phyloP scores from a whole-genome alignment of 1,140 invertebrate genomes.

The Sesamia nonagrioides region DNA sequence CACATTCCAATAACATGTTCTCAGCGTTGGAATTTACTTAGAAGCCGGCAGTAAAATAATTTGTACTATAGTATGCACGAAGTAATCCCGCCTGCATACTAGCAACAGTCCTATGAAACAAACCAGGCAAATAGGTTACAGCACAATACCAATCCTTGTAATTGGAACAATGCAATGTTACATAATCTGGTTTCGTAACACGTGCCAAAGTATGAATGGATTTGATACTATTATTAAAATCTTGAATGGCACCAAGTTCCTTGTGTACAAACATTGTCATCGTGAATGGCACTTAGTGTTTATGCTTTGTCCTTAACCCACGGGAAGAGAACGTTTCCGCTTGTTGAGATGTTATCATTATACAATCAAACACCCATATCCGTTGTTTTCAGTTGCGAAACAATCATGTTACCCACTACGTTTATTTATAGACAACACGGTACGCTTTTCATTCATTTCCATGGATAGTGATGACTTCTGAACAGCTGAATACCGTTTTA shows the following conservation, averaged over 20 bases:
- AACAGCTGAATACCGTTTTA: conserved; percentile 38
- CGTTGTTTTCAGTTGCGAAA: conserved; percentile 51
- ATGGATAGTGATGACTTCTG: conserved; percentile 32
- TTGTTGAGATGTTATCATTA: conserved; percentile 50
- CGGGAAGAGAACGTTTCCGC: conserved; percentile 55
- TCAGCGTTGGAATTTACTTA: conserved; percentile 26
- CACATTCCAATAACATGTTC: neutral
- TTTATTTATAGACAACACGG: conserved; percentile 41
- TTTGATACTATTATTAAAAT: conserved; percentile 62
- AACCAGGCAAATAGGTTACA: conserved; percentile 56
- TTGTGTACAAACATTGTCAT: conserved; percentile 63
- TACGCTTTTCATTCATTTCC: conserved; percentile 41
- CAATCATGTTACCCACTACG: conserved; percentile 26
- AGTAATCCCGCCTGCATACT: conserved; percentile 21
- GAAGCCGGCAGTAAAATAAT: conserved; percentile 18
- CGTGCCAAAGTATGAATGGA: conserved; percentile 59
- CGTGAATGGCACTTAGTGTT: conserved; percentile 54
- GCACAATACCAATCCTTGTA: conserved; percentile 56
- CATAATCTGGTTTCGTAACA: conserved; percentile 58
- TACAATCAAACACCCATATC: conserved; percentile 56
- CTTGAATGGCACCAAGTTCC: conserved; percentile 56
- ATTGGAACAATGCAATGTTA: conserved; percentile 59
- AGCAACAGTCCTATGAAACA: conserved; percentile 43
- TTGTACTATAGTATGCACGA: conserved; percentile 18
- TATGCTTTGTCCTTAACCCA: conserved; percentile 47